Evolutionary conservation across 2,888 invertebrate species (phyloP), one percentile per base, ranked within the genome.

Genomic region (Luperina nickerlii): DNA sequence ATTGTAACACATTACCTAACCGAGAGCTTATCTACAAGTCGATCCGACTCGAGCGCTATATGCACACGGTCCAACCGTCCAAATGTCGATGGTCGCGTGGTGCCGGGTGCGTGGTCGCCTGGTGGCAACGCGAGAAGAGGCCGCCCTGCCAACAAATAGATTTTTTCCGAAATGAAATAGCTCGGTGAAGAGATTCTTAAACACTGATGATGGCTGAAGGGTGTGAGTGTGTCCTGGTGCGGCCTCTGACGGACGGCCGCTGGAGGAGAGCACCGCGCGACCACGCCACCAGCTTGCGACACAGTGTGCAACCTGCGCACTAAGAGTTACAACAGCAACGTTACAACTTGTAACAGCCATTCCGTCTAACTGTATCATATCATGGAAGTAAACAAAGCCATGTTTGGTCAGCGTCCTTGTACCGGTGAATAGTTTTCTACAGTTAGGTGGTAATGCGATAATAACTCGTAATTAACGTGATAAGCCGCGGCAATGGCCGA

Each of bases 381-480:
- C 45, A 32, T 51, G n/a, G 5, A 70, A 54, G 63, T 72, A 51
- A 65, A 73, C 27, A 48, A 48, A 76, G 57, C 48, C 18, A 4
- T 18, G 48, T 42, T 83, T 20, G 24, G 75, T 42, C 42, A 66
- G 42, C 18, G 66, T 45, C 78, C 57, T 69, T 69, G 83, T 48
- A 1, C 48, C 20, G 15, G 18, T 24, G 48, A 57, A 48, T 38
- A 38, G 45, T 27, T 83, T 45, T 42, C 27, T 38, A 32, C 65
- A 66, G 48, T n/a, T 45, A 18, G 74, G 38, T 74, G 75, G 42
- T 60, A 42, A 82, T 82, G 75, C 66, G 66, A 82, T 79, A 60
- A 66, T n/a, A 20, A 38, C 27, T 42, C 38, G n/a, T 60, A 32
- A 57, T 32, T 27, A 57, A 57, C 75, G 75, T 42, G 82, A 65